phyloP scores from a whole-genome alignment of 1,140 invertebrate species.

The Brachionus angularis region DNA sequence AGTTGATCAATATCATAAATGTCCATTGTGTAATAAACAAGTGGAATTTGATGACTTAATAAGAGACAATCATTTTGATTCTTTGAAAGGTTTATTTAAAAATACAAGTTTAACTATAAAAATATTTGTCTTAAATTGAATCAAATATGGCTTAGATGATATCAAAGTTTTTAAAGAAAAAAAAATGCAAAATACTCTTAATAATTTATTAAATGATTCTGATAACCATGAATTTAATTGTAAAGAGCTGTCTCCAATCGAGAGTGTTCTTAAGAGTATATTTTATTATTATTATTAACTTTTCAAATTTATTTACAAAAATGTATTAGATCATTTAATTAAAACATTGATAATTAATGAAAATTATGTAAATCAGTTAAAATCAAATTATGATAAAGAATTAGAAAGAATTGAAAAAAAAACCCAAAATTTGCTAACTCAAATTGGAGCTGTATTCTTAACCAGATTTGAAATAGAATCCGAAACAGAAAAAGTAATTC shows the following conservation, averaged over 20 bases:
- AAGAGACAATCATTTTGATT: slow-evolving; percentile 17
- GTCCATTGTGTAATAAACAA: slow-evolving; percentile 4
- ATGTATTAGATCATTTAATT: slow-evolving; percentile 2
- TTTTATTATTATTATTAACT: background rate
- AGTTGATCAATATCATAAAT: slow-evolving; percentile 1
- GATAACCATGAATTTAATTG: background rate
- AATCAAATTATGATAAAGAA: slow-evolving; percentile 16
- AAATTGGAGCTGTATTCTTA: background rate
- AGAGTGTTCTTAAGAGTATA: background rate
- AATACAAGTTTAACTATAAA: background rate
- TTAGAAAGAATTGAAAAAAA: background rate
- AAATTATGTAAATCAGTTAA: background rate
- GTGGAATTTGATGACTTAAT: background rate
- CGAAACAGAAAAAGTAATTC: background rate
- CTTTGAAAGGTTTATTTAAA: background rate
- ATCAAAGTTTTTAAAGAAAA: slow-evolving; percentile 25
- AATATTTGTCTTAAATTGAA: background rate
- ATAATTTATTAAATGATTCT: background rate
- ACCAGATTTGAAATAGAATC: background rate
- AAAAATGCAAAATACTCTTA: slow-evolving; percentile 5
- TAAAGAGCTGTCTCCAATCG: background rate
- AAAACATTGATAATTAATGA: slow-evolving; percentile 17
- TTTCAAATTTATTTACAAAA: background rate
- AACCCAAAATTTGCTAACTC: background rate
- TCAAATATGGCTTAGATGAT: too few relatives aligned